These are phyloP conservation scores for Ciconia nigra DNA, from an alignment of 2,797 vertebrate genomes.

Conservation along the genomic window DNA sequence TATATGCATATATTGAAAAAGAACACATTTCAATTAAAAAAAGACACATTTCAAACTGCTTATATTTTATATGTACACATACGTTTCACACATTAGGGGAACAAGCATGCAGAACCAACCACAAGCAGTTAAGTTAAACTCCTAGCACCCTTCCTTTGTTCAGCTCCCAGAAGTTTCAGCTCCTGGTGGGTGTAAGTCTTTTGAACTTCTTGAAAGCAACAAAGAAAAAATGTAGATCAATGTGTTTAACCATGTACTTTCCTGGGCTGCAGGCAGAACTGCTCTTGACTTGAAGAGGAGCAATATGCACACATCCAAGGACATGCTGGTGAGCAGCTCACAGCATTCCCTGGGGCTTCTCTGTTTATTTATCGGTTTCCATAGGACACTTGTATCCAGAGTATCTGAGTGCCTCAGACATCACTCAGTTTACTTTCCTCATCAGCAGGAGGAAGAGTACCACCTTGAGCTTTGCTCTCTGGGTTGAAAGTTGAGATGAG, in stretches of 20 bases:
- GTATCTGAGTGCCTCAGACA: background rate
- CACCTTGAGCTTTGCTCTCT: background rate
- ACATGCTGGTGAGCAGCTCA: background rate
- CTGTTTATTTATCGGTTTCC: background rate
- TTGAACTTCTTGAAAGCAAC: constrained; percentile 36
- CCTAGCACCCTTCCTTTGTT: constrained; percentile 38
- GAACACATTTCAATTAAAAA: background rate
- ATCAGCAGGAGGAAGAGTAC: background rate
- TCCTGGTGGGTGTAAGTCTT: constrained; percentile 60
- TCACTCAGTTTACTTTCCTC: background rate
- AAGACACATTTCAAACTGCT: background rate
- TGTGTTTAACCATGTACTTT: background rate
- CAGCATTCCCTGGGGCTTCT: background rate
- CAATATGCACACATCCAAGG: background rate
- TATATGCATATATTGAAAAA: background rate
- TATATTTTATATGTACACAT: background rate
- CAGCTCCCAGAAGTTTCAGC: constrained; percentile 39
- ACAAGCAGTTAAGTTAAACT: constrained; percentile 20
- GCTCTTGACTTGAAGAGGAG: background rate
- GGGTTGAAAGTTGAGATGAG: background rate
- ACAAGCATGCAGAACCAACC: background rate
- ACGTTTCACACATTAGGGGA: background rate
- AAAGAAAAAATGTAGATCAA: background rate
- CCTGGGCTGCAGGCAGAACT: background rate
- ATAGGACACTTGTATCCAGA: background rate